A percentile compares a stretch with the other conserved stretches of the same genome.
phyloP scores from a whole-genome alignment of 2,797 vertebrate species.

The Austrolebias charrua region DNA sequence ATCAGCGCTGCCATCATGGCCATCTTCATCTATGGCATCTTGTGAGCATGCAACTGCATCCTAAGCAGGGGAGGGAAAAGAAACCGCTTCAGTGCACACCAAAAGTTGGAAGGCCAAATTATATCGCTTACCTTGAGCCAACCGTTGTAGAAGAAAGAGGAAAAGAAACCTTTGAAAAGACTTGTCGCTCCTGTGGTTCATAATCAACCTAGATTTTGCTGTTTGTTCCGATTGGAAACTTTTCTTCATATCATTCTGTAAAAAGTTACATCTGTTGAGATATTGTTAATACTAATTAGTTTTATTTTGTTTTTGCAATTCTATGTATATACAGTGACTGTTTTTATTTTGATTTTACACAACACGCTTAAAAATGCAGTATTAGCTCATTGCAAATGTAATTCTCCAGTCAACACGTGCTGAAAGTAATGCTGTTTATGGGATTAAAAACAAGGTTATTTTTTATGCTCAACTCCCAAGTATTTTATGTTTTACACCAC shows the following conservation, averaged over 20 bases:
- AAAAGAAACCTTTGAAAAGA: conserved; percentile 35
- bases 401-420: conserved; percentile 49
- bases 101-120: conserved; percentile 50
- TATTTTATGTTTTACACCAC: conserved; percentile 22
- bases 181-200: conserved; percentile 61
- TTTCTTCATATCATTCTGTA: conserved; percentile 70
- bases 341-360: conserved; percentile 56
- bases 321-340: conserved; percentile 64
- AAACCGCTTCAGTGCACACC: conserved; percentile 36
- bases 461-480: conserved; percentile 14
- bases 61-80: conserved; percentile 40
- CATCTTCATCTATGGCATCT: conserved; percentile 82
- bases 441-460: conserved; percentile 31
- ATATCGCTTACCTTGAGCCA: conserved; percentile 61
- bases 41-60: conserved; percentile 37
- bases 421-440: conserved; percentile 59
- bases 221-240: conserved; percentile 47
- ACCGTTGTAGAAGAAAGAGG: conserved; percentile 36
- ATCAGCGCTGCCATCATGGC: conserved; percentile 97
- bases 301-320: conserved; percentile 54
- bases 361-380: conserved; percentile 73
- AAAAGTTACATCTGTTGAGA: conserved; percentile 28
- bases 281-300: conserved; percentile 33
- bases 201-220: conserved; percentile 52
- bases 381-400: conserved; percentile 67